Percentiles rank a stretch among this genome's conserved stretches.
Conservation (phyloP, 2,888 invertebrate species). For the Hesperia comma region DNA sequence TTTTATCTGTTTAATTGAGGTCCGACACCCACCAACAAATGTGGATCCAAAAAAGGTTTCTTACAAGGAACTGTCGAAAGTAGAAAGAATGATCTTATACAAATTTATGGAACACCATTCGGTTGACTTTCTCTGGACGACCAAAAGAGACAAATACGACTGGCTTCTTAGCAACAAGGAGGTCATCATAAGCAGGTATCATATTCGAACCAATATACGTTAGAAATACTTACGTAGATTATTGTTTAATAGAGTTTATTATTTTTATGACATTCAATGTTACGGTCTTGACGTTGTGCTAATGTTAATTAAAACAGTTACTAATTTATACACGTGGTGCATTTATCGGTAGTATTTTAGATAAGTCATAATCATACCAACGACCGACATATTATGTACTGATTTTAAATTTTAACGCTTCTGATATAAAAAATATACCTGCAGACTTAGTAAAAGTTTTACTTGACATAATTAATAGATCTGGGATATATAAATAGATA, state of each 20-base stretch:
- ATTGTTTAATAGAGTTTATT: constrained; percentile 13
- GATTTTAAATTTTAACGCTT: too few species aligned
- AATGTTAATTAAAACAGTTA: constrained; percentile 7
- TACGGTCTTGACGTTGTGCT: constrained; percentile 36
- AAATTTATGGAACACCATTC: constrained; percentile 91
- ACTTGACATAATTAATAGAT: too few species aligned
- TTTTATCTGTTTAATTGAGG: constrained; percentile 51
- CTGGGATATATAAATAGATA: too few species aligned
- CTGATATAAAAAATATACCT: too few species aligned
- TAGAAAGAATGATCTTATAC: constrained; percentile 88
- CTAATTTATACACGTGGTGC: too few species aligned
- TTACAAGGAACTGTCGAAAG: constrained; percentile 83
- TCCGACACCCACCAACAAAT: constrained; percentile 67
- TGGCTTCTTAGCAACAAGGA: constrained; percentile 85
- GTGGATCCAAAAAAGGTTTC: constrained; percentile 73
- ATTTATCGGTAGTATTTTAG: too few species aligned
- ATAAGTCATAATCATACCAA: too few species aligned
- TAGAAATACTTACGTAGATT: too few species aligned
- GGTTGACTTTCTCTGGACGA: constrained; percentile 95
- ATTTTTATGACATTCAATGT: constrained; percentile 54
- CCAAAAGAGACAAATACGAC: constrained; percentile 92
- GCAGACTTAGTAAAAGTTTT: too few species aligned
- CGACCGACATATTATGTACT: too few species aligned
- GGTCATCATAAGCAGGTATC: constrained; percentile 79
- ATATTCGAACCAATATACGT: background rate